These are phyloP conservation scores for Rhynchophorus ferrugineus DNA, from an alignment of 1,140 invertebrate genomes.

Conservation along the genomic window DNA sequence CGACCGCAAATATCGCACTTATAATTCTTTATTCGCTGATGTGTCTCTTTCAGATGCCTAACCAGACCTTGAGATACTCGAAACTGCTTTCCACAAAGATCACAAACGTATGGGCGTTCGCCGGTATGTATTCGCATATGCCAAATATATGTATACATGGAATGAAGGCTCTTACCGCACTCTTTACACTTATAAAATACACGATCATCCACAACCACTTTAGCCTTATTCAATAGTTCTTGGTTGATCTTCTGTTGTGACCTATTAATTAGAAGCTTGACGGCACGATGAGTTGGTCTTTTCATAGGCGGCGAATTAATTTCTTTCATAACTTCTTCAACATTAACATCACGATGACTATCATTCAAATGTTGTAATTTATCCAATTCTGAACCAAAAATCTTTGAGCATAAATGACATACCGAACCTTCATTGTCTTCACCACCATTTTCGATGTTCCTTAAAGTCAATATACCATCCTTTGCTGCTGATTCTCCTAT, in stretches of 20 bases:
- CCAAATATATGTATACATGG: conserved; percentile 52
- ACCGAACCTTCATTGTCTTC: conserved; percentile 25
- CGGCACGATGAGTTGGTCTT: not conserved
- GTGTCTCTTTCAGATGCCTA: conserved; percentile 55
- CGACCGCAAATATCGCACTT: conserved; percentile 48
- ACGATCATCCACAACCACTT: conserved; percentile 42
- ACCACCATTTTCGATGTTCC: conserved; percentile 1
- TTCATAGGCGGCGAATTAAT: not conserved
- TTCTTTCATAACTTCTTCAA: conserved; percentile 1
- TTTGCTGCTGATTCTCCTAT: too few relatives aligned
- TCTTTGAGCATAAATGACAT: conserved; percentile 37
- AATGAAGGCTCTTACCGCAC: conserved; percentile 53
- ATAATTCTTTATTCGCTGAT: conserved; percentile 53
- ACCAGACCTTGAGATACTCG: conserved; percentile 52
- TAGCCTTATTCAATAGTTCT: conserved; percentile 40
- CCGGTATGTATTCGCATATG: conserved; percentile 62
- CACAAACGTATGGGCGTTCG: conserved; percentile 64
- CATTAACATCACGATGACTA: conserved; percentile 29
- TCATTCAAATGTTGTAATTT: conserved; percentile 33
- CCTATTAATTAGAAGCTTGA: conserved; percentile 4
- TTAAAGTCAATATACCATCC: too few relatives aligned
- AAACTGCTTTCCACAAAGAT: conserved; percentile 67
- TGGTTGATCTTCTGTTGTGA: conserved; percentile 34
- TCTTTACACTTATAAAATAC: conserved; percentile 49
- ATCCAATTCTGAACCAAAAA: conserved; percentile 32